phyloP scores from a whole-genome alignment of 2,797 vertebrate genomes.

The Halcyon leucocephala region DNA sequence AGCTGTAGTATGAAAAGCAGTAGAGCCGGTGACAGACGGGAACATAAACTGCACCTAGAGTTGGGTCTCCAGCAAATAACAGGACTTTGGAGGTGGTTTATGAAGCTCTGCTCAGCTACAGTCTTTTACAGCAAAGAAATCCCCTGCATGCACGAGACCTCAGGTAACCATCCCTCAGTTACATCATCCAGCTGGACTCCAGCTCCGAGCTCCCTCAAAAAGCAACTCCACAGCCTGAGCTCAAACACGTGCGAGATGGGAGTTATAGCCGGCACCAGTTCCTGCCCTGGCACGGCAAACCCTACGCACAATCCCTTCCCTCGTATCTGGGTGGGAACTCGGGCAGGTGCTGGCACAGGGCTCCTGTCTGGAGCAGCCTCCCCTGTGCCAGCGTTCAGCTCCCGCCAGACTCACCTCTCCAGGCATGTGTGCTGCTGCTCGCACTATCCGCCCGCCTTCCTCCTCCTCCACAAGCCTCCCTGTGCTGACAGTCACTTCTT shows the following conservation, averaged over 20 bases:
- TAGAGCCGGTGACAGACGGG: background rate
- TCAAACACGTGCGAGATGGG: fast-evolving
- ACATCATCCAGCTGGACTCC: fast-evolving
- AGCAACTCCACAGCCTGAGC: background rate
- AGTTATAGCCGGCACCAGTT: background rate
- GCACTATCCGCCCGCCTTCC: background rate
- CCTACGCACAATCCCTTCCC: background rate
- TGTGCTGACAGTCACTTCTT: background rate
- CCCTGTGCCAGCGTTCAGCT: fast-evolving
- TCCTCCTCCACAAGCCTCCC: background rate
- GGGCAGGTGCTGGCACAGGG: background rate
- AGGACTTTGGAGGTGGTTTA: background rate
- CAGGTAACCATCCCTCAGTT: background rate
- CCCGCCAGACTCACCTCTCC: background rate
- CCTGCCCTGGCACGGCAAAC: background rate
- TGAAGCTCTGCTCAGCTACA: background rate
- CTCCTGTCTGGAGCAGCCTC: background rate
- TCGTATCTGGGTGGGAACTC: background rate
- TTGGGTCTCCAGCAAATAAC: background rate
- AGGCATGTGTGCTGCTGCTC: background rate
- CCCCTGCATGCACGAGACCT: fast-evolving
- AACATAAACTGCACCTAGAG: background rate
- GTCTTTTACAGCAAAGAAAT: background rate
- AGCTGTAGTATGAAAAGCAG: background rate
- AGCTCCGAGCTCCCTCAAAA: background rate